These are phyloP conservation scores for Trichomalopsis sarcophagae DNA, from an alignment of 1,140 invertebrate genomes.

Conservation along the genomic window DNA sequence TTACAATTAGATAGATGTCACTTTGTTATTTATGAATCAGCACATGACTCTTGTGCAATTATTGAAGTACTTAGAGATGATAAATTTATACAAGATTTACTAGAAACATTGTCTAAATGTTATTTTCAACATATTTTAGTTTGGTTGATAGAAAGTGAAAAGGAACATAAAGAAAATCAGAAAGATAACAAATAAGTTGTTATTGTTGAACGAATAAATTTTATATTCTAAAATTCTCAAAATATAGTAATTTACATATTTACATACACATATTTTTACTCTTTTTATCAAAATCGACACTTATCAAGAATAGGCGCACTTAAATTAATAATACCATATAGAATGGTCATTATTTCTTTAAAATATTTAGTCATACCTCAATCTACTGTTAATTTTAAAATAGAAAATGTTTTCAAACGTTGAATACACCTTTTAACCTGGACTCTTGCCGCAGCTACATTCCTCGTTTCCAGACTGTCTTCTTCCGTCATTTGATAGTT, in stretches of 20 bases:
- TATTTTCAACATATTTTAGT: constrained; percentile 9
- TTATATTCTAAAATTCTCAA: not conserved
- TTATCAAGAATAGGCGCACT: too few species aligned
- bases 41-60: not conserved
- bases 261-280: too few species aligned
- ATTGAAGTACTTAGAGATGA: not conserved
- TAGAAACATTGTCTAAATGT: not conserved
- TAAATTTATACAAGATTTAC: not conserved
- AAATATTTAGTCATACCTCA: too few species aligned
- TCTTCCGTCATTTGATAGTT: not conserved
- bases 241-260: not conserved
- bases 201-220: not conserved
- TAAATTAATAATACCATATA: too few species aligned
- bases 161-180: not conserved
- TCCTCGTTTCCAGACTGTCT: not conserved
- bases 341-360: too few species aligned
- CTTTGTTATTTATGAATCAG: constrained; percentile 8
- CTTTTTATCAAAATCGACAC: too few species aligned
- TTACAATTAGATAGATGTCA: not conserved
- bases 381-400: too few species aligned
- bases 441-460: not conserved
- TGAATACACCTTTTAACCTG: not conserved
- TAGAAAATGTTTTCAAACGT: too few species aligned
- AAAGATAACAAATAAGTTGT: not conserved
- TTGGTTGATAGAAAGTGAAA: not conserved